Evolutionary conservation across 2,113 vertebrate genomes (phyloP), one percentile per base, ranked within the genome.

Genomic region (Ceyx melanurus): DNA sequence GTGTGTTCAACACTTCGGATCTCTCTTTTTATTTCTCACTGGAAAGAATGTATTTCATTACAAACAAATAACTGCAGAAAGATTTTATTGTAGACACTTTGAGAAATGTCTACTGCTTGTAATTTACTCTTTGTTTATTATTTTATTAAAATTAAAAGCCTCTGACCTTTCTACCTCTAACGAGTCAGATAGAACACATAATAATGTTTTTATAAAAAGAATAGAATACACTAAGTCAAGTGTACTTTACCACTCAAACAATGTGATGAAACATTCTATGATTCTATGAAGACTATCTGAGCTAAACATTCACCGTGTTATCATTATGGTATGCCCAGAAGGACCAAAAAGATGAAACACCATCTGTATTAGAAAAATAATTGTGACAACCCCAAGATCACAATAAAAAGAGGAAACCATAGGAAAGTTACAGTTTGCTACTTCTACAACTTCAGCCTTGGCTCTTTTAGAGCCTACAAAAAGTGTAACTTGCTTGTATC

Each of bases 91-190:
- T 60, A 77, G 72, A 77, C 70, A 77, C 37, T 94, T 70, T 40
- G 25, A 88, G 64, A 88, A 94, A 92, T 0, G 35, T 51, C 88
- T 91, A 92, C 87, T 89, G 46, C 48, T 77, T 95, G 43, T 43
- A 88, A 71, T 94, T 77, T 88, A 86, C 51, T 82, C 23, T 80
- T 94, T 91, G 82, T 82, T 96, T 95, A 95, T 91, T 93, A 88
- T 89, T 94, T 94, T 88, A 71, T 83, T 35, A 28, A 21, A 89
- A 93, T 92, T 89, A 91, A 91, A 91, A 89, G 33, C 62, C 89
- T 73, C 35, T 85, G n/a, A 76, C 81, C 62, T 93, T 95, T 89
- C 35, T 57, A 87, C 19, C 21, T 66, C 51, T 58, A 54, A 33
- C 66, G 40, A 57, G 45, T 89, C 67, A 78, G 87, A 87, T 68